Base-by-base conservation (phyloP, 64 coral and sea anemone genomes). In the Astreopora myriophthalma region DNA sequence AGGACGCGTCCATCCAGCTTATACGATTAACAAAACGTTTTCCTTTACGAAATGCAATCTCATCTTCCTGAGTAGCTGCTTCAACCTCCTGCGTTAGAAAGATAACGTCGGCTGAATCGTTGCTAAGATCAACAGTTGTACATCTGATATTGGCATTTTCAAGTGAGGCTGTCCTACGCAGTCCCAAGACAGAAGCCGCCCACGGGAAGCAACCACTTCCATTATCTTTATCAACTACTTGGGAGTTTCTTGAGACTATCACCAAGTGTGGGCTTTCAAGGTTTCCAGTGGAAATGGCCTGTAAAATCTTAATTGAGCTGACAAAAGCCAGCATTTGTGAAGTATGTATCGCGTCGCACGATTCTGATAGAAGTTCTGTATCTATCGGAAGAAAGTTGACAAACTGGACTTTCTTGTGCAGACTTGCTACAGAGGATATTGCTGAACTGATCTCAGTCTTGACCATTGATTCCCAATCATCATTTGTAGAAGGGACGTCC, bases 381-480 rank as follows among this genome's bases (percentile, higher is more conserved):
- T 95, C 82, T 29, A 91, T 46, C 64, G 94, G 94, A 73, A 72
- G 86, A 46, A 95, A 95, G 82, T 90, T 92, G 46, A 95, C 63
- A 12, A 91, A 27, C 28, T 75, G 51, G 38, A 85, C 64, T 12
- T 85, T 67, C 5, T n/a, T 38, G 8, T 38, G 2, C 23, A 17
- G 24, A 12, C 25, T 39, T 30, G 57, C 8, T 65, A 67, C 24
- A 79, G 48, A 34, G 6, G 19, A 20, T 48, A 79, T 34, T 67
- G 36, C 73, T 76, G 38, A 48, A 26, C 8, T 28, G 8, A 76
- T 48, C n/a, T 46, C 73, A 12, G 10, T n/a, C 38, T 42, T 26
- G 8, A 76, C 8, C 38, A 9, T 13, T 36, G 46, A 37, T 37
- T 48, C 36, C 38, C 22, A 76, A 48, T 68, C 27, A 34, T 9